Evolutionary conservation across 2,888 invertebrate species (phyloP), one percentile per base, ranked within the genome.

Genomic region (Morpho helenor): DNA sequence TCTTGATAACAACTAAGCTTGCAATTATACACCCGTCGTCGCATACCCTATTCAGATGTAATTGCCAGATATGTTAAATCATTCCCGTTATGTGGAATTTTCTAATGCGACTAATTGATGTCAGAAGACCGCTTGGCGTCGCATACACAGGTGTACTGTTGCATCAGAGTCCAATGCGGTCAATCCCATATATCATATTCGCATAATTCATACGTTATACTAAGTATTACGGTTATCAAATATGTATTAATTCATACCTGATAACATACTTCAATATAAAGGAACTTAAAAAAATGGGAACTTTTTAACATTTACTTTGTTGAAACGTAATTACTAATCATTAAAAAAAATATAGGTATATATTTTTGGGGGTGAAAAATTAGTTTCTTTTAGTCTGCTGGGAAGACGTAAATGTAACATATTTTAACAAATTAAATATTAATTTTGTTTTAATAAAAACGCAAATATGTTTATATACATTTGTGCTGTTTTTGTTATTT

Each of bases 41-140:
- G 58, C 57, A 60, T 58, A 53, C 56, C 52, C 56, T 56, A 50
- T 56, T 57, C 57, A 54, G 57, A 63, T 61, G 59, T 63, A 63
- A 63, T 58, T 60, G 58, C 56, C 53, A 65, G 65, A 58, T 65
- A 65, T 63, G 61, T 61, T 63, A 61, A 62, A 56, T 61, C 56
- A 58, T 54, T 59, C 54, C 60, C 57, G 64, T 64, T 64, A 52
- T 56, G 46, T 49, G 72, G 74, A 74, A 84, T 81, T 79, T 77
- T 76, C 79, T 74, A 76, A 65, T 68, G 74, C 77, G 73, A 79
- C 79, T 83, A 82, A 82, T 84, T 75, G 80, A 69, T 68, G 68
- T 66, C 66, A 68, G 77, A 84, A 85, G 86, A 85, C 83, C 70
- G 86, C 82, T 76, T 82, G 86, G 83, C 87, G 72, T 65, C 70